Evolutionary conservation across 2,113 vertebrate species (phyloP).

Genomic region (Channa argus): DNA sequence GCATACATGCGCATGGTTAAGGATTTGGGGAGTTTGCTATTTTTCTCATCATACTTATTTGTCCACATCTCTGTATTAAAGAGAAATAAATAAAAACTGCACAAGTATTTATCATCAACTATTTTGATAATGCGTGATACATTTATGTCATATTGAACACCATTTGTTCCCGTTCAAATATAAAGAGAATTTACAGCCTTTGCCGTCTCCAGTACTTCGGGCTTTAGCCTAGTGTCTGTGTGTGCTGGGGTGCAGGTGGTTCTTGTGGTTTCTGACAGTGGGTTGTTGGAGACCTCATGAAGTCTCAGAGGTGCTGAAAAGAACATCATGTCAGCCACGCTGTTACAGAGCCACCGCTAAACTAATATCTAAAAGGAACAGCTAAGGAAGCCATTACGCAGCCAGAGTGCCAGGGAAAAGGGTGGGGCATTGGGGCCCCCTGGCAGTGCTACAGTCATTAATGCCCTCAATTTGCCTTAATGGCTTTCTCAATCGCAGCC

Average conservation of each 20-base stretch:
- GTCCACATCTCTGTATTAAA: not conserved
- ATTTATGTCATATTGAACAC: not conserved
- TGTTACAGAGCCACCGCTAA: constrained; percentile 36
- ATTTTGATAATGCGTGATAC: not conserved
- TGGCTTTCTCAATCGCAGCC: constrained; percentile 78
- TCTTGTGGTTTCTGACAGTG: constrained; percentile 40
- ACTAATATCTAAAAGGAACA: constrained; percentile 59
- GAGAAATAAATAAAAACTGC: not conserved
- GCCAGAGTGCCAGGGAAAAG: constrained; percentile 65
- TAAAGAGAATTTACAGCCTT: not conserved
- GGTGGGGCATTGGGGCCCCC: constrained; percentile 67
- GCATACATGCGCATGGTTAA: constrained; percentile 34
- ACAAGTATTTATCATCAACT: not conserved
- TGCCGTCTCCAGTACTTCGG: too few relatives aligned
- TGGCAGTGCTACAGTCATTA: constrained; percentile 84
- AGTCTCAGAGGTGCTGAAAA: constrained; percentile 55
- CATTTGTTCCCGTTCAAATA: not conserved
- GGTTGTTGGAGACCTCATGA: constrained; percentile 30
- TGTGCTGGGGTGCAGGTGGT: constrained; percentile 32
- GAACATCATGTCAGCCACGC: constrained; percentile 44
- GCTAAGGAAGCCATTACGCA: constrained; percentile 64
- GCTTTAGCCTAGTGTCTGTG: not conserved
- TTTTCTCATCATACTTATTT: constrained; percentile 14
- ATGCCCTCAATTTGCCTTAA: constrained; percentile 86
- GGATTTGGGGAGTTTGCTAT: constrained; percentile 20